A percentile compares a stretch with the other conserved stretches of the same genome.
phyloP scores from a whole-genome alignment of 2,113 vertebrate species.

The Aramus guarauna region DNA sequence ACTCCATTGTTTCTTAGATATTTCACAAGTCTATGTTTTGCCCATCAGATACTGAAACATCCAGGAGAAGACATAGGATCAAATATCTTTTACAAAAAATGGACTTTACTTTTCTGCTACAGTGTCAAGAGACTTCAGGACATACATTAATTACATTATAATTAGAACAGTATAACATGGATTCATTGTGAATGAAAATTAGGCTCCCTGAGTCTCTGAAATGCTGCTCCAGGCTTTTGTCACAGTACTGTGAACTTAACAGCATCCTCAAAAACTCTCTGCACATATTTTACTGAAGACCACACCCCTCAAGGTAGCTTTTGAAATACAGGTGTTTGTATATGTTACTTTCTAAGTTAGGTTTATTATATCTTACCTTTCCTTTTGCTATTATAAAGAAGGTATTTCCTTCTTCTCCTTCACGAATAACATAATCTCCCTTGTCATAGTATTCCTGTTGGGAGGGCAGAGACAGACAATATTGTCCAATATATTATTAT shows the following conservation, averaged over 20 bases:
- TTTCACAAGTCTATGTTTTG: background rate
- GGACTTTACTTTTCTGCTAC: background rate
- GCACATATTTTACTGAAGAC: background rate
- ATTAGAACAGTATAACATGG: background rate
- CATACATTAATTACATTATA: background rate
- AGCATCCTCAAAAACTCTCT: background rate
- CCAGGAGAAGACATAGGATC: background rate
- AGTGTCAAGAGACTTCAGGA: background rate
- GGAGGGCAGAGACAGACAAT: background rate
- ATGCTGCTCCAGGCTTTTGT: background rate
- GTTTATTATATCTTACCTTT: constrained; percentile 74
- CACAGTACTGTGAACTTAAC: background rate
- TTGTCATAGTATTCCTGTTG: constrained; percentile 88
- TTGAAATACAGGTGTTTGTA: background rate
- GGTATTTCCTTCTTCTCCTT: constrained; percentile 91
- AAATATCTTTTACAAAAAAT: background rate
- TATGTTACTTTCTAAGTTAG: background rate
- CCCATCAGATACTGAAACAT: background rate
- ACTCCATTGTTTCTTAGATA: background rate
- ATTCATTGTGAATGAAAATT: background rate
- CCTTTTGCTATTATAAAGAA: constrained; percentile 95
- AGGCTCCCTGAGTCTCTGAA: background rate
- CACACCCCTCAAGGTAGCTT: background rate
- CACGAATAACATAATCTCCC: constrained; percentile 91
- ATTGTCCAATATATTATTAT: background rate